Percentiles rank a stretch among this genome's conserved stretches.
Evolutionary conservation across 2,113 vertebrate species (phyloP).

Genomic region (Bufo bufo): DNA sequence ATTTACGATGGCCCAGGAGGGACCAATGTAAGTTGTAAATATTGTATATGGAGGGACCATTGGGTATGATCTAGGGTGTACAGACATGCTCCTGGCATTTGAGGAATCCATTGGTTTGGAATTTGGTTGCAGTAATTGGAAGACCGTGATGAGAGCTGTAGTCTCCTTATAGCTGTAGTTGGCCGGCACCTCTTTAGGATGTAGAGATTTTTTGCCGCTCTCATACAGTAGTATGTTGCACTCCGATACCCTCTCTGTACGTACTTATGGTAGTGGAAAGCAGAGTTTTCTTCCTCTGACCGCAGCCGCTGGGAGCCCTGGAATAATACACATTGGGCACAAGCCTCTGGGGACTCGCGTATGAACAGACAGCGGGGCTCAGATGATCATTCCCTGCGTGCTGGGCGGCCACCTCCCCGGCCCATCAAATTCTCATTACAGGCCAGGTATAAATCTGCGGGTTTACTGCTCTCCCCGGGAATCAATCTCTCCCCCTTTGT

Average conservation of each 20-base stretch:
- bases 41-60: too few relatives aligned
- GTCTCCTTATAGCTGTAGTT: too few relatives aligned
- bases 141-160: too few relatives aligned
- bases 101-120: too few relatives aligned
- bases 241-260: too few relatives aligned
- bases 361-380: slow-evolving; percentile 23
- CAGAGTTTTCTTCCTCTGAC: too few relatives aligned
- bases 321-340: background rate
- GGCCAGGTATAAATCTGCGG: slow-evolving; percentile 51
- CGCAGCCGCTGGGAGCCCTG: background rate
- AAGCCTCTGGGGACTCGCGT: background rate
- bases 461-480: slow-evolving; percentile 31
- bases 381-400: slow-evolving; percentile 38
- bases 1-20: too few relatives aligned
- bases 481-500: background rate
- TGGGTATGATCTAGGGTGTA: background rate
- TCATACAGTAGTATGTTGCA: too few relatives aligned
- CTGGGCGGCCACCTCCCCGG: slow-evolving; percentile 9
- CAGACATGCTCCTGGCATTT: background rate
- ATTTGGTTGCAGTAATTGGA: too few relatives aligned
- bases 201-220: background rate
- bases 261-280: too few relatives aligned
- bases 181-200: too few relatives aligned
- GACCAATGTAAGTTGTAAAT: too few relatives aligned
- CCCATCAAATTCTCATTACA: slow-evolving; percentile 49